Percentiles rank a stretch among this genome's conserved stretches.
These are phyloP conservation scores for Drosophila mojavensis DNA, from an alignment of 1,140 invertebrate genomes.

Conservation along the genomic window DNA sequence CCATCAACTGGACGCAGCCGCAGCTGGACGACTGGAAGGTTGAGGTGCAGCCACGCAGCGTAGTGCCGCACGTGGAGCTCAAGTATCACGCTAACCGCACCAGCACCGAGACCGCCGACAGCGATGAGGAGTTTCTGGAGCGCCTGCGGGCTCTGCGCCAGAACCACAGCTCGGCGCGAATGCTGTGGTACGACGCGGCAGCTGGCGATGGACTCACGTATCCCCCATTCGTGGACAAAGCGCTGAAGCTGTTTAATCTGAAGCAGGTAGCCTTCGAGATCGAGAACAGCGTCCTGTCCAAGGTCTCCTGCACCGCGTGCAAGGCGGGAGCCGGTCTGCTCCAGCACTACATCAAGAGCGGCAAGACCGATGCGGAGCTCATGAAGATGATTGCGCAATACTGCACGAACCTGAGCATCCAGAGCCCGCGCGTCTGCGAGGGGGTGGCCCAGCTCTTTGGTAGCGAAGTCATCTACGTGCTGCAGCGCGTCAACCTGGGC, in stretches of 20 bases:
- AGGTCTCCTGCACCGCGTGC: slow-evolving; percentile 95
- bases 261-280: slow-evolving; percentile 94
- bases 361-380: slow-evolving; percentile 94
- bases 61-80: slow-evolving; percentile 85
- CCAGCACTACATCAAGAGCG: slow-evolving; percentile 92
- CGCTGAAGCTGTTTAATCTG: slow-evolving; percentile 91
- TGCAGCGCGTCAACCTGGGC: slow-evolving; percentile 90
- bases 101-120: slow-evolving; percentile 84
- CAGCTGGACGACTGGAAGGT: slow-evolving; percentile 85
- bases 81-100: slow-evolving; percentile 83
- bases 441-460: slow-evolving; percentile 93
- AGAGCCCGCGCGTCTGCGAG: slow-evolving; percentile 93
- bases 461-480: slow-evolving; percentile 92
- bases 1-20: slow-evolving; percentile 86
- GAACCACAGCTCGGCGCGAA: slow-evolving; percentile 85
- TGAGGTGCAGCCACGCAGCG: slow-evolving; percentile 84
- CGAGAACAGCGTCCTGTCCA: slow-evolving; percentile 95
- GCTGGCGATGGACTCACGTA: slow-evolving; percentile 88
- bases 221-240: slow-evolving; percentile 92
- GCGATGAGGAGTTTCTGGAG: slow-evolving; percentile 85
- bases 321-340: slow-evolving; percentile 93
- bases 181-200: slow-evolving; percentile 89
- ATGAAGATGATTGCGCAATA: slow-evolving; percentile 93
- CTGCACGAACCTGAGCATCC: slow-evolving; percentile 92
- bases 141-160: slow-evolving; percentile 84